These are phyloP conservation scores for Acanthis flammea DNA, from an alignment of 2,797 vertebrate species.

Conservation along the genomic window DNA sequence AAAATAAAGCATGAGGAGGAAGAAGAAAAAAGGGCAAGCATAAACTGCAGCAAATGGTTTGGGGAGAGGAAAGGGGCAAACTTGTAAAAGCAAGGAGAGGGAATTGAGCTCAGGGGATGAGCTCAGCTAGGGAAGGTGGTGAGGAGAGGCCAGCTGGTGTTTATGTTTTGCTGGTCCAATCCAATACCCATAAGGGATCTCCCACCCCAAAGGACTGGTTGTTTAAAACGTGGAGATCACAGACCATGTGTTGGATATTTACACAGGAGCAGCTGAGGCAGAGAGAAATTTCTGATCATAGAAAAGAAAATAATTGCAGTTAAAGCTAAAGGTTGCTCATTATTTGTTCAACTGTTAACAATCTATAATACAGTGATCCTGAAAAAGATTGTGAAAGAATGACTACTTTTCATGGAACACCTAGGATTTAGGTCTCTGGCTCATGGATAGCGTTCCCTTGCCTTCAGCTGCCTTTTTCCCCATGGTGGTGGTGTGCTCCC, in stretches of 20 bases:
- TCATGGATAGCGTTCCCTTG: rapidly evolving
- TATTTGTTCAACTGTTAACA: not conserved
- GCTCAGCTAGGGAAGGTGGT: not conserved
- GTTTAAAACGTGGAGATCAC: not conserved
- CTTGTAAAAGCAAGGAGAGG: not conserved
- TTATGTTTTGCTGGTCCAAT: not conserved
- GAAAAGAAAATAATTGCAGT: not conserved
- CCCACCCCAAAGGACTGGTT: not conserved
- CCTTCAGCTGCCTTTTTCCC: not conserved
- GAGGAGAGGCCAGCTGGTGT: not conserved
- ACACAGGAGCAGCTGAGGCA: not conserved
- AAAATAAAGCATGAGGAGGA: not conserved
- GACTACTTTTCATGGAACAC: not conserved
- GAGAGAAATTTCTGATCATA: not conserved
- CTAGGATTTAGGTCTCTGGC: not conserved
- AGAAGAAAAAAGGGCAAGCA: not conserved
- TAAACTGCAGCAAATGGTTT: not conserved
- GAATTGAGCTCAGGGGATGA: not conserved
- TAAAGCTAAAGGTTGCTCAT: not conserved
- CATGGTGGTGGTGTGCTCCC: rapidly evolving
- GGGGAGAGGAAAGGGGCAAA: not conserved
- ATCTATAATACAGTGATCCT: not conserved
- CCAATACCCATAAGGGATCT: not conserved
- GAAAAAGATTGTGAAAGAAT: not conserved
- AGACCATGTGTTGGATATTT: not conserved